Conservation (phyloP, 2,113 vertebrate species). For the Muscicapa adusta region DNA sequence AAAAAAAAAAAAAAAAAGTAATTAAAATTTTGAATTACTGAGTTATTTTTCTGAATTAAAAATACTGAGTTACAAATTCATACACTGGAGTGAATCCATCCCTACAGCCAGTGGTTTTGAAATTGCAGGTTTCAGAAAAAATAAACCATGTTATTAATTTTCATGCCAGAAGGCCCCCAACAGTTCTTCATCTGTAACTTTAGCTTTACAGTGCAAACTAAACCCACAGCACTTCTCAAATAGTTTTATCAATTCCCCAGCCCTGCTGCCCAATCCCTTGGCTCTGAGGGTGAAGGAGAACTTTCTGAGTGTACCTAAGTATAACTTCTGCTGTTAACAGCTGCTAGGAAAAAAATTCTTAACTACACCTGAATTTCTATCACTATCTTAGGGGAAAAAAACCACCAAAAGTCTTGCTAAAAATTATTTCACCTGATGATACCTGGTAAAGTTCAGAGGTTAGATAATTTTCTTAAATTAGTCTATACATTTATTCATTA, state of each 20-base stretch:
- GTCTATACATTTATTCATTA: fast-evolving
- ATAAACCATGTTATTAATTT: slow-evolving; percentile 30
- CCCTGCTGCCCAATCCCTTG: background rate
- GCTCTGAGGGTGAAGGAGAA: background rate
- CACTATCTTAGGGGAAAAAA: background rate
- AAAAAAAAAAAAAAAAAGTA: background rate
- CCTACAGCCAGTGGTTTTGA: background rate
- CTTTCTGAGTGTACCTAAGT: background rate
- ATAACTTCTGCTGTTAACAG: background rate
- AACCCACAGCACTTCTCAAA: background rate
- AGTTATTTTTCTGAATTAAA: background rate
- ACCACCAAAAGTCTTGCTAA: background rate
- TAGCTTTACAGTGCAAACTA: background rate
- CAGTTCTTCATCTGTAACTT: slow-evolving; percentile 42
- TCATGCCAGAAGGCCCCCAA: slow-evolving; percentile 40
- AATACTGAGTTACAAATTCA: background rate
- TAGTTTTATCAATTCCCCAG: background rate
- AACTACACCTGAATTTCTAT: background rate
- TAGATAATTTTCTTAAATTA: background rate
- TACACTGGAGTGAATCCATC: background rate
- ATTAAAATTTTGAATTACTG: background rate
- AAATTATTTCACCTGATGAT: background rate
- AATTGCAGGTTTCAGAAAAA: background rate
- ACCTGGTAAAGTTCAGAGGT: background rate
- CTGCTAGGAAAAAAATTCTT: background rate